phyloP scores from a whole-genome alignment of 2,888 invertebrate species.

The Leptinotarsa haldemani region DNA sequence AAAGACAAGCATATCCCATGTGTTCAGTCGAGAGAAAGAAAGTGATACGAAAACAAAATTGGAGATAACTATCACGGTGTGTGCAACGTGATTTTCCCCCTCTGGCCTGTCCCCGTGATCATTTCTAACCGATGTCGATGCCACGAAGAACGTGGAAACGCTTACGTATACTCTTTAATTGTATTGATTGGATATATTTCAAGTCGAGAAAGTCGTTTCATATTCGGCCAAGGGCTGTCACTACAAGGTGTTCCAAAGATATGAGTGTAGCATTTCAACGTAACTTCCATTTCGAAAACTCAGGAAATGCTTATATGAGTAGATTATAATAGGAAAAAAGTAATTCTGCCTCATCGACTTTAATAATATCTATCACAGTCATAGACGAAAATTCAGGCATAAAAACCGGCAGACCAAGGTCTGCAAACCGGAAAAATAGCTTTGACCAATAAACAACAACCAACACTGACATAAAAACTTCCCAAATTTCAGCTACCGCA shows the following conservation, averaged over 20 bases:
- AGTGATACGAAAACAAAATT: not conserved
- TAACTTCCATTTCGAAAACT: not conserved
- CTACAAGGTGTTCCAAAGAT: not conserved
- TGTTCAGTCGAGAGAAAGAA: not conserved
- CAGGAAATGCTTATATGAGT: no score
- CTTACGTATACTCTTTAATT: not conserved
- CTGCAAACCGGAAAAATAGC: no score
- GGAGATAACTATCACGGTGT: not conserved
- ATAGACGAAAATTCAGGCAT: no score
- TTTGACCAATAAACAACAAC: no score
- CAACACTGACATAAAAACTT: no score
- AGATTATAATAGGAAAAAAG: no score
- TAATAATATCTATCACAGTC: no score
- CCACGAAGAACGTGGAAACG: constrained; percentile 6
- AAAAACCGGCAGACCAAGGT: no score
- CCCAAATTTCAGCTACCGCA: no score
- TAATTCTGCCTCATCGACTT: no score
- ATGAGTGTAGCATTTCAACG: no score
- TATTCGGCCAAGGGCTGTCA: not conserved
- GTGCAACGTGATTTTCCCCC: constrained; percentile 17
- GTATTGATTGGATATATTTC: constrained; percentile 13
- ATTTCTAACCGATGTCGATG: not conserved
- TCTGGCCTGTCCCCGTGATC: not conserved
- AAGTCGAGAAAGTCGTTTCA: not conserved
- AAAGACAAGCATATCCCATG: not conserved